Conservation (phyloP, 1,140 invertebrate genomes). For the Eubasilissa regina region DNA sequence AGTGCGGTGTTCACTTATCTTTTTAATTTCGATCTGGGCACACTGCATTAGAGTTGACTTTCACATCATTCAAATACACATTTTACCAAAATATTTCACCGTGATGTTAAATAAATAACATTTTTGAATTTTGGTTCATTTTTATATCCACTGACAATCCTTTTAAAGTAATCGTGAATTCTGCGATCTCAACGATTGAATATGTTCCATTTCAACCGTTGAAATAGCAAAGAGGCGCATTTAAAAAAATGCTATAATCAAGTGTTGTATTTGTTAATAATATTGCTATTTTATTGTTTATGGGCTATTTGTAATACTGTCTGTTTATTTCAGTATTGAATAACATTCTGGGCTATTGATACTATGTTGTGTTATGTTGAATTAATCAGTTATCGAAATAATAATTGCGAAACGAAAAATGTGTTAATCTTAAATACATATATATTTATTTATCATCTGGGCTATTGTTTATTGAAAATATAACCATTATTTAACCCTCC, state of each 20-base stretch:
- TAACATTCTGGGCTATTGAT: conserved; percentile 59
- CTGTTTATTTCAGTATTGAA: conserved; percentile 32
- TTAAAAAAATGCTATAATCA: conserved; percentile 19
- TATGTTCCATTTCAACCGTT: conserved; percentile 7
- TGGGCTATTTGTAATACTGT: conserved; percentile 54
- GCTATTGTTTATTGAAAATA: conserved; percentile 57
- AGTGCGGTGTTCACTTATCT: neutral
- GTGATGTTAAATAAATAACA: conserved; percentile 40
- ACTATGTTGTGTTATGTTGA: conserved; percentile 50
- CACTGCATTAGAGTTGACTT: conserved; percentile 7
- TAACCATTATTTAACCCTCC: conserved; percentile 28
- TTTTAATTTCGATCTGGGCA: neutral
- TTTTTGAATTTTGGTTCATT: conserved; percentile 50
- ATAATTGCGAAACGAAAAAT: conserved; percentile 32
- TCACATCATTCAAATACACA: conserved; percentile 33
- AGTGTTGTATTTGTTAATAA: conserved; percentile 36
- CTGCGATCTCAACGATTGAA: conserved; percentile 39
- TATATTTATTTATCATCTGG: conserved; percentile 55
- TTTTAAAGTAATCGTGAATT: conserved; percentile 41
- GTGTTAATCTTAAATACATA: conserved; percentile 52
- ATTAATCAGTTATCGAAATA: conserved; percentile 54
- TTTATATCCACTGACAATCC: conserved; percentile 58
- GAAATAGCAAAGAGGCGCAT: conserved; percentile 18
- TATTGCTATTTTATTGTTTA: conserved; percentile 47
- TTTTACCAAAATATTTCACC: conserved; percentile 43